Percentiles rank a stretch among this genome's conserved stretches.
Conservation (phyloP, 2,888 invertebrate species). For the Pristionchus entomophagus region DNA sequence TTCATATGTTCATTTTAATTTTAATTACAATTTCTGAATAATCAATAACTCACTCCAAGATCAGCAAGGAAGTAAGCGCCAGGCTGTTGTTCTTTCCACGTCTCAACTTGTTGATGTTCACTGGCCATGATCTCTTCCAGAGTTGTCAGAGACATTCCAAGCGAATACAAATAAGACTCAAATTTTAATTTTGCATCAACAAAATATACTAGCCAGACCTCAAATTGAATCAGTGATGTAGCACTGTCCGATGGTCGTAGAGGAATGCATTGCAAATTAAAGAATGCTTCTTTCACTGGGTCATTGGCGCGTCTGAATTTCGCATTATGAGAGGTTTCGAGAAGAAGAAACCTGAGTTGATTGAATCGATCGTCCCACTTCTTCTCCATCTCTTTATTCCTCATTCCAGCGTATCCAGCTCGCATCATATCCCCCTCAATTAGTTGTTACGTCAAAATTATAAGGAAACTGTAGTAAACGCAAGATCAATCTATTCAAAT, state of each 20-base stretch:
- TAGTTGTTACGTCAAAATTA: neutral
- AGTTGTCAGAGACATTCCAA: neutral
- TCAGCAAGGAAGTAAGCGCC: neutral
- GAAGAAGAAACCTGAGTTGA: neutral
- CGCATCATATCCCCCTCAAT: neutral
- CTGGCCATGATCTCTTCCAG: neutral
- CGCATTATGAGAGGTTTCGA: neutral
- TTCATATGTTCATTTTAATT: neutral
- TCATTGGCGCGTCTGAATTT: neutral
- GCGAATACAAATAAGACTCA: neutral
- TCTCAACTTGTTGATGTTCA: neutral
- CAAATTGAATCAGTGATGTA: neutral
- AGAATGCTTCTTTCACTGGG: neutral
- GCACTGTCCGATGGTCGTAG: neutral
- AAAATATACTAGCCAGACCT: neutral
- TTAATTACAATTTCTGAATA: neutral
- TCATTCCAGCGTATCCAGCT: neutral
- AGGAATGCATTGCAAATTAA: neutral
- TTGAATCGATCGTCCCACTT: constrained; percentile 27
- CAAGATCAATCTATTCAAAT: no score
- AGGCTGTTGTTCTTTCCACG: neutral
- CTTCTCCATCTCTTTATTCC: neutral
- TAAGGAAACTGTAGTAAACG: no score
- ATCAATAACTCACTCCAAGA: neutral
- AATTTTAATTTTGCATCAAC: neutral